These are phyloP conservation scores for Syngnathus floridae DNA, from an alignment of 2,113 vertebrate genomes.

Conservation along the genomic window DNA sequence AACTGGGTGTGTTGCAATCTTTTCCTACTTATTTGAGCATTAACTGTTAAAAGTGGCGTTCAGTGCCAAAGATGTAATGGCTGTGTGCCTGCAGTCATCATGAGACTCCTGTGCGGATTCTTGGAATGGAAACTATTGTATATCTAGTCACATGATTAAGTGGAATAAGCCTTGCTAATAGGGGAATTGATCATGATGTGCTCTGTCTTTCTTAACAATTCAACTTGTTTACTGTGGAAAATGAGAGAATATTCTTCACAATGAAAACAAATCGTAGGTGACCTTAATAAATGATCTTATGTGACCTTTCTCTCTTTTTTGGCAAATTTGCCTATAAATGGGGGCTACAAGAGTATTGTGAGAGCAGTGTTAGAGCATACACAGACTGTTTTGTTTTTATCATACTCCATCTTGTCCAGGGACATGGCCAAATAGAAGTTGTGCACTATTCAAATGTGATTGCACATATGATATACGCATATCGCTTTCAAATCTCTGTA, in stretches of 20 bases:
- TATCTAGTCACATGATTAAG: conserved; percentile 5
- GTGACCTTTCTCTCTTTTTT: conserved; percentile 18
- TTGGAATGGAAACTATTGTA: background rate
- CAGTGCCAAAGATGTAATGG: background rate
- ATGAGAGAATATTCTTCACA: conserved; percentile 5
- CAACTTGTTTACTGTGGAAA: conserved; percentile 1
- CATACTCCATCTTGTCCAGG: too few relatives aligned
- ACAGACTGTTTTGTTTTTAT: background rate
- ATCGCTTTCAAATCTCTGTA: too few relatives aligned
- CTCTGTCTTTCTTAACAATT: background rate
- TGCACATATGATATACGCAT: too few relatives aligned
- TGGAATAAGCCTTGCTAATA: conserved; percentile 11
- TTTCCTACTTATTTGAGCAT: conserved; percentile 16
- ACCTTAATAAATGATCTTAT: conserved; percentile 10
- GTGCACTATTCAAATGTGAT: background rate
- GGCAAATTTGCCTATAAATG: background rate
- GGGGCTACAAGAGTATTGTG: background rate
- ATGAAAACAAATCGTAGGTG: conserved; percentile 12
- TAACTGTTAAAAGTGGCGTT: conserved; percentile 15
- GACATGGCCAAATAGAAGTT: background rate
- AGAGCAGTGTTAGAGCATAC: conserved; percentile 1
- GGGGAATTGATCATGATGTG: conserved; percentile 6
- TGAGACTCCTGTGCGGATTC: background rate
- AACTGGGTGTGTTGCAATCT: conserved; percentile 14
- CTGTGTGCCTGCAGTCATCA: conserved; percentile 11